A percentile compares a stretch with the other conserved stretches of the same genome.
phyloP scores from a whole-genome alignment of 2,113 vertebrate species.

The Artemisiospiza belli region DNA sequence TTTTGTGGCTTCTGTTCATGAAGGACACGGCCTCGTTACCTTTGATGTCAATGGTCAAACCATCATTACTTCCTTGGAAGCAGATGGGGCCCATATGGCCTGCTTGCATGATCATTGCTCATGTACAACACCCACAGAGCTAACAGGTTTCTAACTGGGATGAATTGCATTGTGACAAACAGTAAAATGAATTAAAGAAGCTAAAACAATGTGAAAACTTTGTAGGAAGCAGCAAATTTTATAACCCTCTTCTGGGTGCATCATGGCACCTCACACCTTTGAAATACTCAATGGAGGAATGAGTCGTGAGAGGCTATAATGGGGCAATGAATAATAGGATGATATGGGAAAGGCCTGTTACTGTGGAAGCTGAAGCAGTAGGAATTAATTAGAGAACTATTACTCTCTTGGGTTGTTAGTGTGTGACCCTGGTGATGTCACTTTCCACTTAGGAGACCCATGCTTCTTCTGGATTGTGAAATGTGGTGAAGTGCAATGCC shows the following conservation, averaged over 20 bases:
- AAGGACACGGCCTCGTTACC: not conserved
- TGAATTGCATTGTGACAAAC: constrained; percentile 4
- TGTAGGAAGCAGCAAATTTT: not conserved
- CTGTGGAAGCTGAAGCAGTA: not conserved
- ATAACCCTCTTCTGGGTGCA: not conserved
- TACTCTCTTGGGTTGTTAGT: not conserved
- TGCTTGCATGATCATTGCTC: constrained; percentile 38
- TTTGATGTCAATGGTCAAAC: constrained; percentile 51
- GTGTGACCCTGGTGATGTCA: not conserved
- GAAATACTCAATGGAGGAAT: not conserved
- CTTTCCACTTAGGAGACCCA: not conserved
- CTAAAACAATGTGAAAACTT: not conserved
- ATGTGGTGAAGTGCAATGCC: not conserved
- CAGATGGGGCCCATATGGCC: constrained; percentile 56
- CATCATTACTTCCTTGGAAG: not conserved
- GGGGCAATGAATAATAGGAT: not conserved
- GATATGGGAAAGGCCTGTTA: not conserved
- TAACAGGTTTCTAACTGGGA: constrained; percentile 39
- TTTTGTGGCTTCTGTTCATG: not conserved
- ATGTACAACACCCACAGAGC: constrained; percentile 34
- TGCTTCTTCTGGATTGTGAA: not conserved
- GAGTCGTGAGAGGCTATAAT: not conserved
- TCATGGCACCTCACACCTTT: not conserved
- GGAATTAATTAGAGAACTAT: not conserved
- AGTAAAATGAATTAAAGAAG: not conserved